phyloP scores from a whole-genome alignment of 2,888 invertebrate genomes.

The Thecophora atra region DNA sequence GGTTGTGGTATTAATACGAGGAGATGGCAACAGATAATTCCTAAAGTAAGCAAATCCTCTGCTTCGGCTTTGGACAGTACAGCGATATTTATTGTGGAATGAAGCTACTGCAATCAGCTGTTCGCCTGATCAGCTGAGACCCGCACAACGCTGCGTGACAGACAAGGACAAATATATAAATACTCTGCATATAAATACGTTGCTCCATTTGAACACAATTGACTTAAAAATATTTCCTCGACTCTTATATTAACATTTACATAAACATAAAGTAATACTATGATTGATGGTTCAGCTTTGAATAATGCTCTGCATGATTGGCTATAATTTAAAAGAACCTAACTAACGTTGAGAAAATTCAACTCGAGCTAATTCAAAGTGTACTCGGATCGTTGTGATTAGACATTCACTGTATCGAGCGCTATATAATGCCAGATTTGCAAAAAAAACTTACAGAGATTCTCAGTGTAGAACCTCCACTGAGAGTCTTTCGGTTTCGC shows the following conservation, averaged over 20 bases:
- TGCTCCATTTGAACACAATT: not conserved
- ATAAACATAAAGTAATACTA: slow-evolving; percentile 34
- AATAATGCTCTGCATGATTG: slow-evolving; percentile 33
- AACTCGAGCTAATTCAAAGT: slow-evolving; percentile 43
- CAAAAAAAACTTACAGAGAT: not conserved
- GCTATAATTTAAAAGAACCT: slow-evolving; percentile 39
- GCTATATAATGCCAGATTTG: not conserved
- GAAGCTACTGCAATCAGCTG: not conserved
- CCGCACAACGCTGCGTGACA: not conserved
- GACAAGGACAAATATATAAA: not conserved
- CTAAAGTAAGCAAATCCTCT: too few species aligned
- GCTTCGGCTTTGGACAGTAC: not conserved
- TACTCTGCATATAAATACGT: not conserved
- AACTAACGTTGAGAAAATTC: slow-evolving; percentile 50
- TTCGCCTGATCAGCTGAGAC: not conserved
- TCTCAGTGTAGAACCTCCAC: too few species aligned
- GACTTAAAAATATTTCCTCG: slow-evolving; percentile 3
- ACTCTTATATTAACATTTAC: not conserved
- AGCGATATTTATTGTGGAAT: not conserved
- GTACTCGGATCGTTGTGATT: slow-evolving; percentile 22
- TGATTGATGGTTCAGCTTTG: slow-evolving; percentile 8
- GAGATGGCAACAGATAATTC: too few species aligned
- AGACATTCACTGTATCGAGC: not conserved
- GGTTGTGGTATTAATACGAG: too few species aligned
- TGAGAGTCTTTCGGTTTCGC: slow-evolving; percentile 28